Conservation (phyloP, 2,888 invertebrate genomes). For the Abscondita cerata region DNA sequence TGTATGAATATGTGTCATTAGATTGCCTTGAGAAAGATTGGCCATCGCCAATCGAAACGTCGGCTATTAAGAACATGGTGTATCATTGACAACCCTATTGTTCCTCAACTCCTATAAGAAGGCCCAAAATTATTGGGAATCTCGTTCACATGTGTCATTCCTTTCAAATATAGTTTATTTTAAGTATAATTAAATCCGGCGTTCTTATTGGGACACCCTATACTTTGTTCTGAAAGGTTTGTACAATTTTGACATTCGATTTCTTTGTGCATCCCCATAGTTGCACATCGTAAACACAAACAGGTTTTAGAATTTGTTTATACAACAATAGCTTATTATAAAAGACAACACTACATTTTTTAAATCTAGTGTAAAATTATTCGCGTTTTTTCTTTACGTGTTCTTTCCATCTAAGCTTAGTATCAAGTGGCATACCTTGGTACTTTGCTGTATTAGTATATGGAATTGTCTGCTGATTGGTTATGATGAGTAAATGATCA, state of each 20-base stretch:
- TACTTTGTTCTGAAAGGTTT: neutral
- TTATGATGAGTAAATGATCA: slow-evolving; percentile 12
- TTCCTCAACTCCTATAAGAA: too few species aligned
- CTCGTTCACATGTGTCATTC: too few species aligned
- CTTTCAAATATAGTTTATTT: too few species aligned
- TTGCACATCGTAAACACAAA: neutral
- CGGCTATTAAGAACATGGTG: too few species aligned
- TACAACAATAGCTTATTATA: neutral
- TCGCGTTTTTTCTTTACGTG: slow-evolving; percentile 9
- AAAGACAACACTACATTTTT: neutral
- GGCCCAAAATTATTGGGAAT: too few species aligned
- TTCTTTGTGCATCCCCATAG: slow-evolving; percentile 2
- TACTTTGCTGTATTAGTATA: slow-evolving; percentile 34
- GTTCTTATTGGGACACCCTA: too few species aligned
- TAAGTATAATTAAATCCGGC: too few species aligned
- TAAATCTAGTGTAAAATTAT: neutral
- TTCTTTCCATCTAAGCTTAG: slow-evolving; percentile 22
- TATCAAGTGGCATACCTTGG: slow-evolving; percentile 39
- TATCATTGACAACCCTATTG: too few species aligned
- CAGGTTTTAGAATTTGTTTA: slow-evolving; percentile 1
- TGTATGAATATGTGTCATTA: too few species aligned
- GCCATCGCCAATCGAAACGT: too few species aligned
- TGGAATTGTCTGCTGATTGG: slow-evolving; percentile 27
- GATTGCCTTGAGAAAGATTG: too few species aligned
- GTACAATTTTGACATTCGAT: slow-evolving; percentile 5